These are phyloP conservation scores for Tipula confusa DNA, from an alignment of 2,888 invertebrate genomes.

Conservation along the genomic window DNA sequence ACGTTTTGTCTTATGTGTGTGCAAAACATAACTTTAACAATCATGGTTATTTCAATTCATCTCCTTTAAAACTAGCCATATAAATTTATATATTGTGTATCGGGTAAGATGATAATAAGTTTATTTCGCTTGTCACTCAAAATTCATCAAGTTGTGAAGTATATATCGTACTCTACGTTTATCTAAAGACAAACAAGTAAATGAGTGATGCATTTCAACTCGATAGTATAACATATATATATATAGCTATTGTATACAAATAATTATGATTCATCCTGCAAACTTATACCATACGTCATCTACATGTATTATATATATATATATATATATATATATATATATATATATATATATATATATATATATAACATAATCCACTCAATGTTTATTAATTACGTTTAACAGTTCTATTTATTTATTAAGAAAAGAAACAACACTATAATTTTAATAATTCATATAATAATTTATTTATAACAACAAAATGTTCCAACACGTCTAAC, in stretches of 20 bases:
- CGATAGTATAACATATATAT: neutral
- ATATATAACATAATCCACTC: too few species aligned
- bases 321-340: too few species aligned
- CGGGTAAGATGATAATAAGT: slow-evolving; percentile 17
- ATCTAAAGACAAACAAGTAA: neutral
- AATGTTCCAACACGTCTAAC: too few species aligned
- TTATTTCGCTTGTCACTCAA: slow-evolving; percentile 16
- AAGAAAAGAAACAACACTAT: too few species aligned
- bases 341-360: neutral
- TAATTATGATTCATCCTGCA: neutral
- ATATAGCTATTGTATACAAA: neutral
- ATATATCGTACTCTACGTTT: neutral
- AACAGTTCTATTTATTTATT: too few species aligned
- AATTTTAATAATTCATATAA: too few species aligned
- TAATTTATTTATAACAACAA: too few species aligned
- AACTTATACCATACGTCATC: too few species aligned
- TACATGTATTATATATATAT: too few species aligned
- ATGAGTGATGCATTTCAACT: slow-evolving; percentile 6
- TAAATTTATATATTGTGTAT: neutral
- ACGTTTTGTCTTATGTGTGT: too few species aligned
- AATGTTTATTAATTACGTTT: too few species aligned
- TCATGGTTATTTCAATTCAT: neutral
- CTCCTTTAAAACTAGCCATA: slow-evolving; percentile 1
- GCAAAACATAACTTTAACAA: neutral
- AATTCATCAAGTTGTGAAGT: neutral